Conservation (phyloP, 2,797 vertebrate genomes). For the Craterocephalus amniculus region DNA sequence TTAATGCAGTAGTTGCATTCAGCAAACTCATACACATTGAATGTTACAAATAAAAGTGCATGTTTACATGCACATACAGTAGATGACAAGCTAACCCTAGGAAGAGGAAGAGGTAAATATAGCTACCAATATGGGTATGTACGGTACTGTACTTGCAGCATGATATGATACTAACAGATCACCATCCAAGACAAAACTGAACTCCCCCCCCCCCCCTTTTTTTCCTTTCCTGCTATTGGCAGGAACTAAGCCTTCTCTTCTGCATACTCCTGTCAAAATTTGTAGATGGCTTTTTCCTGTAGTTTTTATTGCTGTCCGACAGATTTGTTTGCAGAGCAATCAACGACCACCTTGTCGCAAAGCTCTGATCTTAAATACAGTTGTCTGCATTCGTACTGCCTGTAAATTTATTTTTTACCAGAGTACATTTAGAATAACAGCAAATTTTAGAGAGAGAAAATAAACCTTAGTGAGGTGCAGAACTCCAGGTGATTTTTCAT, state of each 20-base stretch:
- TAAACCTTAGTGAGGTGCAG: slow-evolving; percentile 4
- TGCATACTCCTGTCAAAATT: neutral
- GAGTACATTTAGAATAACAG: neutral
- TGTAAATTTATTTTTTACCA: neutral
- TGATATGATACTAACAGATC: neutral
- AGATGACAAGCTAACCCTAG: neutral
- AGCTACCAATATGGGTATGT: no score
- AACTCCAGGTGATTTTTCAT: slow-evolving; percentile 12
- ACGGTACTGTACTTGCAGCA: no score
- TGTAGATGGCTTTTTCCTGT: neutral
- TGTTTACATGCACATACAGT: neutral
- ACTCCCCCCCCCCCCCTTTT: no score
- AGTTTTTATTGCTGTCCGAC: neutral
- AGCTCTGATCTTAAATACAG: neutral
- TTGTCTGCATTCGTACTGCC: slow-evolving; percentile 5
- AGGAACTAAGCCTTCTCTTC: neutral
- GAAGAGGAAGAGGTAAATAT: neutral
- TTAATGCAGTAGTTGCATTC: neutral
- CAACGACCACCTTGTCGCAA: neutral
- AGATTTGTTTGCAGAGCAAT: slow-evolving; percentile 1
- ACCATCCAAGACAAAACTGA: neutral
- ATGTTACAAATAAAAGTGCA: neutral
- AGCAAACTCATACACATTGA: no score
- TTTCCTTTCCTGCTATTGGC: no score
- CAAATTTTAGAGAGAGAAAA: slow-evolving; percentile 14